Conservation (phyloP, 2,797 vertebrate species). For the Thamnophis elegans region DNA sequence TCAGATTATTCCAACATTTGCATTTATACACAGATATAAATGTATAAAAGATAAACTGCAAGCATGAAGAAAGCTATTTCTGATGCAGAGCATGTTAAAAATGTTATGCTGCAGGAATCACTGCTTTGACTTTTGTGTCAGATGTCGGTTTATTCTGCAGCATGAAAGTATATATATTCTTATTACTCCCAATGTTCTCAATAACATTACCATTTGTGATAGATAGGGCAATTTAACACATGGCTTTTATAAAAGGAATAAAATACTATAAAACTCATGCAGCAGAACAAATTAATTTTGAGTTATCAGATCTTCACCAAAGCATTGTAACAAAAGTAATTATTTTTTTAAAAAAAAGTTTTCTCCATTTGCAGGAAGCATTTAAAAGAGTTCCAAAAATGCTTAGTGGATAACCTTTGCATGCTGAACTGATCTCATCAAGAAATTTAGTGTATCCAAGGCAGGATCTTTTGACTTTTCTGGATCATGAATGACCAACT, state of each 20-base stretch:
- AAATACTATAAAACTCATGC: slow-evolving; percentile 41
- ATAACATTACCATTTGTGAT: slow-evolving; percentile 36
- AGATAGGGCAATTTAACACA: slow-evolving; percentile 39
- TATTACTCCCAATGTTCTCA: background rate
- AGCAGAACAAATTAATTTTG: slow-evolving; percentile 55
- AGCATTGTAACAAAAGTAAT: slow-evolving; percentile 30
- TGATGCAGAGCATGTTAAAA: accelerated
- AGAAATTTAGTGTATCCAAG: background rate
- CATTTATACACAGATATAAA: background rate
- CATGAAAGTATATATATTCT: background rate
- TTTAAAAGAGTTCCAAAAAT: slow-evolving; percentile 10
- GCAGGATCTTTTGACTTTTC: background rate
- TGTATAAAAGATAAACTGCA: background rate
- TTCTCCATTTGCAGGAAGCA: slow-evolving; percentile 6
- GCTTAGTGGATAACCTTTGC: background rate
- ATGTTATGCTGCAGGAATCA: background rate
- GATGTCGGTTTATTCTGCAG: slow-evolving; percentile 11
- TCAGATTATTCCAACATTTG: background rate
- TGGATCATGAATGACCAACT: background rate
- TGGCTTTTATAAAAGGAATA: slow-evolving; percentile 32
- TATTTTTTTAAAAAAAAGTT: background rate
- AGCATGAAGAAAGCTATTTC: background rate
- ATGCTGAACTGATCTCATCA: slow-evolving; percentile 2
- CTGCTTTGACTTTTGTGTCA: background rate
- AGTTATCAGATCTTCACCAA: slow-evolving; percentile 39